Conservation (phyloP, 2,888 invertebrate genomes). For the Nasonovia ribisnigri region DNA sequence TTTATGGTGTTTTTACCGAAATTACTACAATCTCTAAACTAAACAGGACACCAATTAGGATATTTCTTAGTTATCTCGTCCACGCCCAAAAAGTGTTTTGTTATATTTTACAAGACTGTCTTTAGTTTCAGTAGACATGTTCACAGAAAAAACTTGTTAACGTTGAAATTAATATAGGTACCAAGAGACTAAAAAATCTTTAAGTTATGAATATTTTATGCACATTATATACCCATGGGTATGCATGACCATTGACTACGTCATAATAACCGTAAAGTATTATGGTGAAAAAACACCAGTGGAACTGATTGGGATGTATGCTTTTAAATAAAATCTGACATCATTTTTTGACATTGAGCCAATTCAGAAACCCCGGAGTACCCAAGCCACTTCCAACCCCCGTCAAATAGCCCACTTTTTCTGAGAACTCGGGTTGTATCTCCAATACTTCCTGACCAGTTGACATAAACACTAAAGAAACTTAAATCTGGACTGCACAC, state of each 20-base stretch:
- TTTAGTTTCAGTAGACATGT: not conserved
- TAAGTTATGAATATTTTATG: not conserved
- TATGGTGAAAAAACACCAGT: not conserved
- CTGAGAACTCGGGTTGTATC: not conserved
- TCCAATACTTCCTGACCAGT: not conserved
- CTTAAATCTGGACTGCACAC: not conserved
- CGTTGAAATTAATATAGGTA: not conserved
- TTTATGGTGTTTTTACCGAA: not conserved
- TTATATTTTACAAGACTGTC: not conserved
- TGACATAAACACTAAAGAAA: not conserved
- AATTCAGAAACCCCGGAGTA: not conserved
- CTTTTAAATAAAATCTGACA: not conserved
- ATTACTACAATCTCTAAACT: too few relatives aligned
- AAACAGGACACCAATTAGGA: not conserved
- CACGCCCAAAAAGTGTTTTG: not conserved
- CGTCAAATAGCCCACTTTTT: not conserved
- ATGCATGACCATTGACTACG: not conserved
- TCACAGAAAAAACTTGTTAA: not conserved
- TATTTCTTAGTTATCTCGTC: not conserved
- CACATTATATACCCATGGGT: not conserved
- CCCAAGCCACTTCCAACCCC: not conserved
- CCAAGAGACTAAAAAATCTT: not conserved
- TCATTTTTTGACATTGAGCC: not conserved
- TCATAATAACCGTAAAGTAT: not conserved
- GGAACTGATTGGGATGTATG: not conserved